Evolutionary conservation across 2,113 vertebrate species (phyloP).

Genomic region (Dolichallabes microphthalmus): DNA sequence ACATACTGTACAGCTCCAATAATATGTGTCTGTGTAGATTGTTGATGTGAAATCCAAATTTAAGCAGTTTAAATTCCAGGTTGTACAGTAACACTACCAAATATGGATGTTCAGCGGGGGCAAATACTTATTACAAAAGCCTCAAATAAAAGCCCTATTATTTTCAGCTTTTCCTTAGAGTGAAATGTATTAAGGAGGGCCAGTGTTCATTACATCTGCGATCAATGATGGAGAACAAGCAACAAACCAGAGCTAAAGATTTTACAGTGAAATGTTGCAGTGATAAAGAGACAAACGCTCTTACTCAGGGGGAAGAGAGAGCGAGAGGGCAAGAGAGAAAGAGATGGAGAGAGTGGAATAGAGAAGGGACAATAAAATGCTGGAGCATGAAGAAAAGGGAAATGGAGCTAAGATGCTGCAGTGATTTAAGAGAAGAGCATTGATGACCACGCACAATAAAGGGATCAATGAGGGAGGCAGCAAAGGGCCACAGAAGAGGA

Average conservation of each 20-base stretch:
- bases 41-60: not conserved
- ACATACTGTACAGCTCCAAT: not conserved
- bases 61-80: not conserved
- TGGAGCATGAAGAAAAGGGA: constrained; percentile 39
- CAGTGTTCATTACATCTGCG: constrained; percentile 3
- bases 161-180: not conserved
- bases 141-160: too few species aligned
- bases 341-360: constrained; percentile 9
- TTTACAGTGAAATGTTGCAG: not conserved
- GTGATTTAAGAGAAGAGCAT: constrained; percentile 43
- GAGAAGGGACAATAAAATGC: constrained; percentile 9
- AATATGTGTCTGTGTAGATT: not conserved
- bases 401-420: constrained; percentile 21
- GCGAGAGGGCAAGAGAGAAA: not conserved
- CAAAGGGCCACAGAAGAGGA: constrained; percentile 9
- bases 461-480: constrained; percentile 52
- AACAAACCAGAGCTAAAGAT: not conserved
- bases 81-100: not conserved
- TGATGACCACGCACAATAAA: constrained; percentile 58
- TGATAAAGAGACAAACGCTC: constrained; percentile 3
- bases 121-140: not conserved
- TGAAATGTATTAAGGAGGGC: not conserved
- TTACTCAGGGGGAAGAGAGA: not conserved
- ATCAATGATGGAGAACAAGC: not conserved
- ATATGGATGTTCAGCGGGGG: not conserved